phyloP scores from a whole-genome alignment of 2,888 invertebrate genomes.

The Yponomeuta evonymella region DNA sequence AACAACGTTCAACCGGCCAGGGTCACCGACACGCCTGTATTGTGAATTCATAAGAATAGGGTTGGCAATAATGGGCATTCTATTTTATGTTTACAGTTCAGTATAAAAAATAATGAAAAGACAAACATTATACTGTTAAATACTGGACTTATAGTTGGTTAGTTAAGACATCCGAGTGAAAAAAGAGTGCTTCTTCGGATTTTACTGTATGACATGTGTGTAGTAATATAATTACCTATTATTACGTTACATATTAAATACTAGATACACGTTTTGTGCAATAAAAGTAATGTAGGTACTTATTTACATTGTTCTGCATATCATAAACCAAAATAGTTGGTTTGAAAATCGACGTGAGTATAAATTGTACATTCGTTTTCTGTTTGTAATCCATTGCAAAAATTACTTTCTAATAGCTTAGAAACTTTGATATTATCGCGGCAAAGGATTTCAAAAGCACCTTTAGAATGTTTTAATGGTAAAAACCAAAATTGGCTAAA shows the following conservation, averaged over 20 bases:
- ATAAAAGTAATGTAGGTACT: conserved; percentile 47
- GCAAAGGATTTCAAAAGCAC: conserved; percentile 11
- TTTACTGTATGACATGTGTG: background rate
- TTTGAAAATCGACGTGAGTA: conserved; percentile 35
- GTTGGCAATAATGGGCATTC: conserved; percentile 4
- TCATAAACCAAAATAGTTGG: conserved; percentile 65
- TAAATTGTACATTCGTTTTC: conserved; percentile 3
- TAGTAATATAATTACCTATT: background rate
- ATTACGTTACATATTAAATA: background rate
- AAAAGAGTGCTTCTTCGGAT: background rate
- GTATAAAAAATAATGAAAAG: background rate
- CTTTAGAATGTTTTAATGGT: conserved; percentile 15
- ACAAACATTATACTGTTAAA: background rate
- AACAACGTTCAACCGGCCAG: conserved; percentile 73
- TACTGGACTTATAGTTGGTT: background rate
- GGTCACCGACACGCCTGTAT: conserved; percentile 80
- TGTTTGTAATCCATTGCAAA: background rate
- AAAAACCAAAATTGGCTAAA: conserved; percentile 34
- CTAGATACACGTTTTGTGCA: conserved; percentile 42
- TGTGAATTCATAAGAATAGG: conserved; percentile 35
- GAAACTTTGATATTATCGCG: background rate
- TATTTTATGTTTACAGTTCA: background rate
- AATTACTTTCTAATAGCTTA: conserved; percentile 6
- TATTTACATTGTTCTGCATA: conserved; percentile 57
- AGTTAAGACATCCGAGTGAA: background rate